A percentile compares a stretch with the other conserved stretches of the same genome.
Evolutionary conservation across 2,113 vertebrate species (phyloP).

Genomic region (Hippocampus barbouri): DNA sequence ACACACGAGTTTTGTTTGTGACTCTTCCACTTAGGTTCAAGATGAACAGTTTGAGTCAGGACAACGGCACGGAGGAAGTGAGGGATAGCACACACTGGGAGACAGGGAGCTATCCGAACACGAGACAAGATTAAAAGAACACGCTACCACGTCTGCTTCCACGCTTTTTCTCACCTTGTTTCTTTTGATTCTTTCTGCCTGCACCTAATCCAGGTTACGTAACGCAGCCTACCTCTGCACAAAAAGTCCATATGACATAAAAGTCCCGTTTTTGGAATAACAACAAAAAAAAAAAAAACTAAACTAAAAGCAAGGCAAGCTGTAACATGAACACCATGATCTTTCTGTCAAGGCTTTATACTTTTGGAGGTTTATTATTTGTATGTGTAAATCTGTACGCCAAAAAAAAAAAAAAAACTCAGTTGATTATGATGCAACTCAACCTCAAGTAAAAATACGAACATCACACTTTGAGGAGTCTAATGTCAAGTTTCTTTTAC

Average conservation of each 20-base stretch:
- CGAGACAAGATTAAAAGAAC: constrained; percentile 19
- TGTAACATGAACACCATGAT: background rate
- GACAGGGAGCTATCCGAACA: constrained; percentile 18
- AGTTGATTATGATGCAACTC: no score
- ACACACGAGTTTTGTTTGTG: constrained; percentile 46
- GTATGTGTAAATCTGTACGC: no score
- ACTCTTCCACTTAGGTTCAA: constrained; percentile 33
- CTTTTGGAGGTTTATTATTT: no score
- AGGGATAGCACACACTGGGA: constrained; percentile 12
- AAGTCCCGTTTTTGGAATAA: background rate
- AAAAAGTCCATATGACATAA: background rate
- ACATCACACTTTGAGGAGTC: no score
- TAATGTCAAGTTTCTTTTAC: no score
- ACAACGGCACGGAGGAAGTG: background rate
- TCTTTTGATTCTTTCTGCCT: constrained; percentile 7
- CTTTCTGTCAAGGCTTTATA: background rate
- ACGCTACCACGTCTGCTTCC: background rate
- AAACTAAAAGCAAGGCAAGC: background rate
- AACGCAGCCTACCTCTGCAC: constrained; percentile 2
- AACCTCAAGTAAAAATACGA: no score
- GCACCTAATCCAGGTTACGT: constrained; percentile 3
- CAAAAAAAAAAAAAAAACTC: no score
- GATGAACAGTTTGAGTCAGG: constrained; percentile 7
- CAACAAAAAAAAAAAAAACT: no score
- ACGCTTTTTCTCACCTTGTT: background rate